A percentile compares a stretch with the other conserved stretches of the same genome.
These are phyloP conservation scores for Thryonomys swinderianus DNA, from an alignment of 2,113 vertebrate genomes.

Conservation along the genomic window DNA sequence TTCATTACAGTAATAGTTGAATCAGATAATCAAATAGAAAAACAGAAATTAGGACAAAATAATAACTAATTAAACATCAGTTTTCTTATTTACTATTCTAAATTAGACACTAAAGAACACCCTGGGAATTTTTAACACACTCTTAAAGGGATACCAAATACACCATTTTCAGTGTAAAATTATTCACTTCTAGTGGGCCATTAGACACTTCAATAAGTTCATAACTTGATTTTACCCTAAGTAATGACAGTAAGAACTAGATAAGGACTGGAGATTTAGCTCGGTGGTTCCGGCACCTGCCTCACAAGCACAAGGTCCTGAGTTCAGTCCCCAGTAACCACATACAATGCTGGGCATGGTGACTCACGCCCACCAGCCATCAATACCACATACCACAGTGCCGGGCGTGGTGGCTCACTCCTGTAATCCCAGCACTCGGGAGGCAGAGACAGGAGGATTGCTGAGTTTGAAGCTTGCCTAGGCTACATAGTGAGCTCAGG, in stretches of 20 bases:
- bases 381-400: too few species aligned
- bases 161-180: neutral
- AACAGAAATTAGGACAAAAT: neutral
- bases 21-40: neutral
- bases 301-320: too few species aligned
- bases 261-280: too few species aligned
- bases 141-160: neutral
- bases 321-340: too few species aligned
- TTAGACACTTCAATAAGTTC: neutral
- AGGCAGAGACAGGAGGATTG: too few species aligned
- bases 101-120: neutral
- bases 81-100: neutral
- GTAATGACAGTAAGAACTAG: neutral
- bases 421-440: too few species aligned
- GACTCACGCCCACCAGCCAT: too few species aligned
- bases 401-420: too few species aligned
- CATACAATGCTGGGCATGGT: too few species aligned
- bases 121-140: neutral
- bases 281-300: too few species aligned
- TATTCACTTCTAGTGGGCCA: neutral
- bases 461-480: too few species aligned
- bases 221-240: neutral
- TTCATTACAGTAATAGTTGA: slow-evolving; percentile 2
- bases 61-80: neutral
- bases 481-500: too few species aligned